Base-by-base conservation (phyloP, 2,113 vertebrate species). In the Nicator chloris region DNA sequence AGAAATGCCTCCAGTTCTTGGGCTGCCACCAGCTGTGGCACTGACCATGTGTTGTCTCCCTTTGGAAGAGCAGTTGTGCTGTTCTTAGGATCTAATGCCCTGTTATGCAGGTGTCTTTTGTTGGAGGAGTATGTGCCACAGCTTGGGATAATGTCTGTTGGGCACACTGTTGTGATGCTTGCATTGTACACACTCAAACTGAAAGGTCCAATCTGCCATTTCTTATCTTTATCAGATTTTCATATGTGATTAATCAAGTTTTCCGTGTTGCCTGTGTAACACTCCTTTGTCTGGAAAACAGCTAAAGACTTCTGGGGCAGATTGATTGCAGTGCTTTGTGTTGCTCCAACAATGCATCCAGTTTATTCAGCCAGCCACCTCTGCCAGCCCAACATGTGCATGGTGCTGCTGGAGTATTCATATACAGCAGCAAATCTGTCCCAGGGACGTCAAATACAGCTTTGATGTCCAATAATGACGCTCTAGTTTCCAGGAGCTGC, bases 391-490 rank as follows among this genome's bases (percentile, higher is more conserved):
- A 60, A 39, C 63, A 15, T 64, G 57, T 91, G 66, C 75, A 18
- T 54, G 63, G 39, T 90, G 65, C 50, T 95, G 75, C 78, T 90
- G 45, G 63, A 85, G 27, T 77, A 59, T 75, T 92, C 84, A 77
- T 47, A 82, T 47, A 54, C 50, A 95, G 89, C 70, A 96, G 50
- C 59, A 95, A 87, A 94, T 92, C 94, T 96, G 54, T 54, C 63
- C 63, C 73, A 82, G 86, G 77, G 69, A 85, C 0, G 11, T 88
- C 91, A 95, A 54, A 50, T 70, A 76, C 57, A 82, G 87, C 85
- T 96, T 80, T 95, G 84, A 85, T 69, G 73, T 91, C 70, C n/a
- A 84, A 90, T 91, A 92, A 95, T 85, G 87, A 82, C 17, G 24
- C 71, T 87, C 23, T 49, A 11, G 50, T 92, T 92, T 76, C 93